phyloP scores from a whole-genome alignment of 1,140 invertebrate genomes.

The Dreissena rostriformis region DNA sequence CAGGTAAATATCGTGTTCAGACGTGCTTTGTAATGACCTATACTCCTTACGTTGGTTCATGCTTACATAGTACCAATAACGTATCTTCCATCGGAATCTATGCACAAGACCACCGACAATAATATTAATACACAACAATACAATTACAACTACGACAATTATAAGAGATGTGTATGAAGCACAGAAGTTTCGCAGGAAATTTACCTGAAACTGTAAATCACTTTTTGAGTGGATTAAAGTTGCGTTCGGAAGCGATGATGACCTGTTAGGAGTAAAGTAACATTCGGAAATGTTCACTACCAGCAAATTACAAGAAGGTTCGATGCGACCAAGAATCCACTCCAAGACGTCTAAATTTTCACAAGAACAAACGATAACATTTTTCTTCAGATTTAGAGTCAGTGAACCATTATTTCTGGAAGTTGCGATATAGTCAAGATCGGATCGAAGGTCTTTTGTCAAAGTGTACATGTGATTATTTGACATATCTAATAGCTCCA shows the following conservation, averaged over 20 bases:
- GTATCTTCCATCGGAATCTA: constrained; percentile 15
- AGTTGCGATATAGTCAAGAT: not conserved
- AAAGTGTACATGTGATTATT: constrained; percentile 1
- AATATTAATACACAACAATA: constrained; percentile 4
- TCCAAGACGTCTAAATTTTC: constrained; percentile 30
- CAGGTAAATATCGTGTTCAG: constrained; percentile 10
- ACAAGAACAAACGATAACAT: constrained; percentile 13
- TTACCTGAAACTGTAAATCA: not conserved
- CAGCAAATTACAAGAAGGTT: not conserved
- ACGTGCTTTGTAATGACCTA: not conserved
- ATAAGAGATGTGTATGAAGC: constrained; percentile 3
- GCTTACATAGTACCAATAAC: constrained; percentile 44
- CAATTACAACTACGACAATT: not conserved
- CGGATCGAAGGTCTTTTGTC: not conserved
- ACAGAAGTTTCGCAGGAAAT: not conserved
- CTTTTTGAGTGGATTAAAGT: not conserved
- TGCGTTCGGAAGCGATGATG: not conserved
- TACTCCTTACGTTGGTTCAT: not conserved
- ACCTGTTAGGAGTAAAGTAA: not conserved
- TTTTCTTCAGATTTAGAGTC: not conserved
- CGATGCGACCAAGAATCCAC: constrained; percentile 15
- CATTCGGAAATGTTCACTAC: not conserved
- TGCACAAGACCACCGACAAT: not conserved
- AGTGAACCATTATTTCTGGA: not conserved
- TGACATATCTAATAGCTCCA: not conserved